Percentiles rank a stretch among this genome's conserved stretches.
Conservation (phyloP, 2,113 vertebrate species). For the Gymnocephalus cernua region DNA sequence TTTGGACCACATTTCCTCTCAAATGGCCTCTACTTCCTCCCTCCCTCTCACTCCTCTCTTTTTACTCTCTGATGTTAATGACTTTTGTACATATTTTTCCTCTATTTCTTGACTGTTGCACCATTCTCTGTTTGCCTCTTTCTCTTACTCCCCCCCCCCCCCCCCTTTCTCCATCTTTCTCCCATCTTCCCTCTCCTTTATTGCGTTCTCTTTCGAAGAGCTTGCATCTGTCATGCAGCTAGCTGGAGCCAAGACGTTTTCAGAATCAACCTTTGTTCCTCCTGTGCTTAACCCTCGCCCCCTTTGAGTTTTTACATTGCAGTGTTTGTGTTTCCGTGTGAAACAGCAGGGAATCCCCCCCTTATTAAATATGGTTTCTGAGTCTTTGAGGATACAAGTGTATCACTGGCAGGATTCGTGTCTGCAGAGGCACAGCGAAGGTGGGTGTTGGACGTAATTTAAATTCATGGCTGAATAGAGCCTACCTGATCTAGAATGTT, state of each 20-base stretch:
- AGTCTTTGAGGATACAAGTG: conserved; percentile 65
- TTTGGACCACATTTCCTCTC: conserved; percentile 26
- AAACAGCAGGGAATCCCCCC: conserved; percentile 64
- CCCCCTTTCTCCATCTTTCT: conserved; percentile 13
- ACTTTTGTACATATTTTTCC: conserved; percentile 12
- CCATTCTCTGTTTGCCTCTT: conserved; percentile 27
- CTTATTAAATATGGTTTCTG: conserved; percentile 64
- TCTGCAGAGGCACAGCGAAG: conserved; percentile 60
- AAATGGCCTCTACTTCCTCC: conserved; percentile 10
- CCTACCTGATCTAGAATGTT: conserved; percentile 74
- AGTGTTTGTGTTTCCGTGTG: conserved; percentile 57
- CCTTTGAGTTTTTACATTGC: conserved; percentile 50
- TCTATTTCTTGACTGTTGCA: background rate
- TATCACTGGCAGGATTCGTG: conserved; percentile 57
- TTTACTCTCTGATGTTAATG: conserved; percentile 1
- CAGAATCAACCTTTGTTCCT: conserved; percentile 52
- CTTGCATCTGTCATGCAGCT: conserved; percentile 23
- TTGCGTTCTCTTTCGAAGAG: conserved; percentile 47
- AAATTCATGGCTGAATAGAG: conserved; percentile 69
- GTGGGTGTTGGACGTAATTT: conserved; percentile 73
- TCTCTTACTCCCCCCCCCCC: conserved; percentile 10
- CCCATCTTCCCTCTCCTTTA: conserved; percentile 15
- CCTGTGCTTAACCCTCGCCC: conserved; percentile 6
- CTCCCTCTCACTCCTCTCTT: background rate
- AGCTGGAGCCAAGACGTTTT: conserved; percentile 24